Percentiles rank a stretch among this genome's conserved stretches.
Evolutionary conservation across 2,888 invertebrate genomes (phyloP).

Genomic region (Monochamus alternatus): DNA sequence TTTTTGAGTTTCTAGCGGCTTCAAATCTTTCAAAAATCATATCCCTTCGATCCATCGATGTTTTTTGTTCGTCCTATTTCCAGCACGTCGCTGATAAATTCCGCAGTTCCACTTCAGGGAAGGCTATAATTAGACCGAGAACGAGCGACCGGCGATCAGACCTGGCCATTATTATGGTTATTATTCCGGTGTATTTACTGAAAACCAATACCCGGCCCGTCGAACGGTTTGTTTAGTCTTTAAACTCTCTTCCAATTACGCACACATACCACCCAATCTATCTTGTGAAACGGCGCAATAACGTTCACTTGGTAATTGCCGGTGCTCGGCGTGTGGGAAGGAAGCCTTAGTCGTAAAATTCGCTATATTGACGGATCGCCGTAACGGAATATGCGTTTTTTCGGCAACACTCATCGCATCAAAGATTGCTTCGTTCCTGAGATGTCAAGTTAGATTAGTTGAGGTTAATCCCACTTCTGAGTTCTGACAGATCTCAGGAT

Average conservation of each 20-base stretch:
- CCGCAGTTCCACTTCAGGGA: not conserved
- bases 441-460: no score
- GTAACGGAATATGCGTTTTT: slow-evolving; percentile 30
- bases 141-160: not conserved
- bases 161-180: slow-evolving; percentile 28
- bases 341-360: slow-evolving; percentile 39
- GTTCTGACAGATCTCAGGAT: no score
- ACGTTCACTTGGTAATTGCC: slow-evolving; percentile 32
- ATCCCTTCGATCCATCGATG: no score
- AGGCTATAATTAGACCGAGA: not conserved
- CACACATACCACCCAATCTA: slow-evolving; percentile 23
- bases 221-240: slow-evolving; percentile 33
- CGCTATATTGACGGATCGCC: slow-evolving; percentile 31
- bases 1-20: no score
- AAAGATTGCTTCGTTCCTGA: no score
- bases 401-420: not conserved
- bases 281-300: slow-evolving; percentile 36
- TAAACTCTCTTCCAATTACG: slow-evolving; percentile 23
- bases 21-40: no score
- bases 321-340: slow-evolving; percentile 21
- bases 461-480: no score
- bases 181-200: slow-evolving; percentile 43
- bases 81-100: no score
- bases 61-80: no score
- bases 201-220: slow-evolving; percentile 38